A percentile compares a stretch with the other conserved stretches of the same genome.
Conservation (phyloP, 2,113 vertebrate genomes). For the Dicrurus megarhynchus region DNA sequence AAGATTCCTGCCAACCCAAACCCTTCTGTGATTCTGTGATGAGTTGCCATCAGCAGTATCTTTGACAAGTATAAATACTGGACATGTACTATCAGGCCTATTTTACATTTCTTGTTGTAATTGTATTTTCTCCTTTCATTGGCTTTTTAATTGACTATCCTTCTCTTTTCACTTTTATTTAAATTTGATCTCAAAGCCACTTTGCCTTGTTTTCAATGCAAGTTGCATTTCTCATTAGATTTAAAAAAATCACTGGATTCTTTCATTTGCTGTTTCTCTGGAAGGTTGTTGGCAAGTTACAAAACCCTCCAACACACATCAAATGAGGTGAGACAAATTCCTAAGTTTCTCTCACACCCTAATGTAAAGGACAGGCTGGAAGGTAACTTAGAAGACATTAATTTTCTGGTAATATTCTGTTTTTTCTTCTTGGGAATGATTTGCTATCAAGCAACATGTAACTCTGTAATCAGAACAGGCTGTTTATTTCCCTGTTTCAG, state of each 20-base stretch:
- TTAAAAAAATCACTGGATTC: background rate
- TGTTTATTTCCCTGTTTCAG: background rate
- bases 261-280: background rate
- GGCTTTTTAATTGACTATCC: background rate
- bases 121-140: background rate
- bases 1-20: background rate
- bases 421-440: background rate
- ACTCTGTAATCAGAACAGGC: background rate
- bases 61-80: background rate
- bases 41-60: background rate
- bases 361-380: background rate
- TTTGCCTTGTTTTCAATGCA: background rate
- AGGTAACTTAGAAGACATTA: background rate
- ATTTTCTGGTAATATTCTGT: slow-evolving; percentile 1
- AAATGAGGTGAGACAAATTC: background rate
- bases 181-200: background rate
- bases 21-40: background rate
- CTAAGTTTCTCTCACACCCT: background rate
- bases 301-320: background rate
- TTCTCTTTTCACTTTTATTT: background rate
- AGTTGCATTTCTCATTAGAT: background rate
- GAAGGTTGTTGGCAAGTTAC: background rate
- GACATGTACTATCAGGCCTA: background rate
- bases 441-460: background rate
- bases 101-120: background rate